Evolutionary conservation across 2,888 invertebrate species (phyloP), one percentile per base, ranked within the genome.

Genomic region (Pristionchus exspectatus): DNA sequence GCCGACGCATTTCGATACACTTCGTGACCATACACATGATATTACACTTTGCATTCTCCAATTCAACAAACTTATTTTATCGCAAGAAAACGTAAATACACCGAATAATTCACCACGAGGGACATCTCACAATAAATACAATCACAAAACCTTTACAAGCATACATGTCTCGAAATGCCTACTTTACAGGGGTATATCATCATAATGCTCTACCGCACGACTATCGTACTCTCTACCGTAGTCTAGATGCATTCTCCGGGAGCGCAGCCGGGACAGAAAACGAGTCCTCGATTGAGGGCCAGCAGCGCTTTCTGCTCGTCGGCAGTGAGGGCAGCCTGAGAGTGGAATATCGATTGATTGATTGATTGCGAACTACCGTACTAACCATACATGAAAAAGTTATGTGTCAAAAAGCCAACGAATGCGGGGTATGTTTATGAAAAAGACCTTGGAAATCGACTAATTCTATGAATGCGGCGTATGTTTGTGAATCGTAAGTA

Each of bases 211-310:
- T 24, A n/a, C n/a, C 63, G 59, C 9, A 63, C 7, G 21, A 59
- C 18, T 84, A 84, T 30, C 27, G 24, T 56, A 56, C 56, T 59
- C 56, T 59, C 81, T 81, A 50, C 59, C 87, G 50, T 50, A 77
- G 63, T 24, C 91, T 90, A 92, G 72, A 92, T 77, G 72, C 91
- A 91, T 87, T 90, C 90, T 90, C 90, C 91, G 7, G 92, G 91
- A 16, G 88, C 88, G 50, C 92, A 91, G 18, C 90, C 90, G 44
- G 90, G 91, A 86, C 90, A 90, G 90, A 92, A 92, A 54, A 90
- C 90, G 54, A 72, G 90, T 66, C 90, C 87, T 56, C 88, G 89
- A 85, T 92, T 91, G 44, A 92, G 89, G 18, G 90, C 90, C n/a
- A 90, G 66, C 18, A 92, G 85, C 9, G 90, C 90, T 10, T 66